A percentile compares a stretch with the other conserved stretches of the same genome.
These are phyloP conservation scores for Chaenocephalus aceratus DNA, from an alignment of 2,113 vertebrate genomes.

Conservation along the genomic window DNA sequence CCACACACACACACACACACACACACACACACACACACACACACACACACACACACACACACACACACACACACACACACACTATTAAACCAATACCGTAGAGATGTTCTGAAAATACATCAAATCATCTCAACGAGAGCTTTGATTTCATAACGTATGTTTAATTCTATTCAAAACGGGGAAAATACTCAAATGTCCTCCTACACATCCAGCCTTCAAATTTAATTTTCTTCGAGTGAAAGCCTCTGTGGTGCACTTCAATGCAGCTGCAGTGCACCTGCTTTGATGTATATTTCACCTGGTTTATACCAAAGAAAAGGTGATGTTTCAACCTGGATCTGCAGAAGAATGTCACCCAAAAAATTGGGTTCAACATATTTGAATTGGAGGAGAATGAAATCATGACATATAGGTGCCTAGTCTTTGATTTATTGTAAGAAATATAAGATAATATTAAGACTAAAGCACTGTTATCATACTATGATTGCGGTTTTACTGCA, in stretches of 20 bases:
- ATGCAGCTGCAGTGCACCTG: not conserved
- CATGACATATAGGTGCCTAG: not conserved
- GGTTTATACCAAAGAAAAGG: not conserved
- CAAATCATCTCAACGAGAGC: slow-evolving; percentile 24
- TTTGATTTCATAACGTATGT: slow-evolving; percentile 51
- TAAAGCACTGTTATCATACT: not conserved
- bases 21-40: slow-evolving; percentile 8
- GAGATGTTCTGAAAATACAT: slow-evolving; percentile 34
- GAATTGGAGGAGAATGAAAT: not conserved
- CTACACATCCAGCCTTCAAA: slow-evolving; percentile 14
- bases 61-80: slow-evolving; percentile 15
- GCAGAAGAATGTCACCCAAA: not conserved
- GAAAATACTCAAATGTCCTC: not conserved
- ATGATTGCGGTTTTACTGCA: not conserved
- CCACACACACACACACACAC: slow-evolving; percentile 15
- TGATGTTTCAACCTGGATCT: not conserved
- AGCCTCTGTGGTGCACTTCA: slow-evolving; percentile 18
- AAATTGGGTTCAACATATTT: not conserved
- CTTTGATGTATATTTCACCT: slow-evolving; percentile 38
- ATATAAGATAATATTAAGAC: not conserved
- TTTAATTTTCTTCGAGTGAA: slow-evolving; percentile 8
- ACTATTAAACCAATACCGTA: slow-evolving; percentile 13
- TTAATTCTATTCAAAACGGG: slow-evolving; percentile 19
- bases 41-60: slow-evolving; percentile 12
- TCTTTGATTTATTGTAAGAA: not conserved